phyloP scores from a whole-genome alignment of 2,113 vertebrate genomes.

The Anarrhichthys ocellatus region DNA sequence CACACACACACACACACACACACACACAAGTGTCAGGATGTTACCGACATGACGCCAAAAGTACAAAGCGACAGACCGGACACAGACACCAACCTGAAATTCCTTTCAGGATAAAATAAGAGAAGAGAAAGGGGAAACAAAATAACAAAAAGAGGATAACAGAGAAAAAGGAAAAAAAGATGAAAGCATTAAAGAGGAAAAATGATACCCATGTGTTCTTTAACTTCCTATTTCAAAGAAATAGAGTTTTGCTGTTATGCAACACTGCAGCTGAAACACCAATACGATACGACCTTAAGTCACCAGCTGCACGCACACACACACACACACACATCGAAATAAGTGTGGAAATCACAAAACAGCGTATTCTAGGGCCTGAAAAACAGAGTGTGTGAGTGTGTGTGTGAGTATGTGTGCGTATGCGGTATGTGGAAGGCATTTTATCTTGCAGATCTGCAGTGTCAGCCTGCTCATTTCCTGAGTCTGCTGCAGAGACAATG shows the following conservation, averaged over 20 bases:
- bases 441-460: constrained; percentile 55
- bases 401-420: constrained; percentile 22
- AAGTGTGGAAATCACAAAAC: constrained; percentile 21
- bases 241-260: constrained; percentile 14
- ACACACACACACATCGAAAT: neutral
- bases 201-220: neutral
- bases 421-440: constrained; percentile 64
- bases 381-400: neutral
- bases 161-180: neutral
- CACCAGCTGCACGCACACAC: neutral
- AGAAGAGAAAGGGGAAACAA: neutral
- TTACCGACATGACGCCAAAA: constrained; percentile 12
- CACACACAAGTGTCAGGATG: constrained; percentile 5
- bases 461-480: constrained; percentile 64
- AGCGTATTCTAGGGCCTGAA: neutral
- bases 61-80: neutral
- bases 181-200: neutral
- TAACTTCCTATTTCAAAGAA: neutral
- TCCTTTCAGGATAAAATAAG: neutral
- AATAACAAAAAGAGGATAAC: neutral
- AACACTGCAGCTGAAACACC: constrained; percentile 36
- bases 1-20: constrained; percentile 9
- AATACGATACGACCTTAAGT: neutral
- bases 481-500: constrained; percentile 30
- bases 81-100: neutral